phyloP scores from a whole-genome alignment of 1,140 invertebrate genomes.

The Drosophila nikananu region DNA sequence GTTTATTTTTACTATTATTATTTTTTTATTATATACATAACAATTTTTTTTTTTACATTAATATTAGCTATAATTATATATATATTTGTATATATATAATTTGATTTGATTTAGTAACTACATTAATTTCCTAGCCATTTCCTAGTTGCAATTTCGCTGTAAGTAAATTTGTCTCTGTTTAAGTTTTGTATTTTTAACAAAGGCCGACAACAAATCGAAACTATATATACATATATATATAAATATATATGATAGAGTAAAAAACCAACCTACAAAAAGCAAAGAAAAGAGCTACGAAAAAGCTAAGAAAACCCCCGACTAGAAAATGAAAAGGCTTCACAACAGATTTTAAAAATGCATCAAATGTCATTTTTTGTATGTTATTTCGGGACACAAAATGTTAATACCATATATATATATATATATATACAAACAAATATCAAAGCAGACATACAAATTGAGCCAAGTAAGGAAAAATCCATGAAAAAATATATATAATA shows the following conservation, averaged over 20 bases:
- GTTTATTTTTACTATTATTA: conserved; percentile 26
- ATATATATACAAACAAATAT: conserved; percentile 22
- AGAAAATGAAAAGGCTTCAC: conserved; percentile 6
- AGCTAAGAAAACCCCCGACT: neutral
- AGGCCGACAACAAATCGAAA: conserved; percentile 10
- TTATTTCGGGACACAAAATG: conserved; percentile 36
- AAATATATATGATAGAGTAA: too few species aligned
- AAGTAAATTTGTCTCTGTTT: neutral
- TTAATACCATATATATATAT: conserved; percentile 21
- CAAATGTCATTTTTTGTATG: conserved; percentile 8
- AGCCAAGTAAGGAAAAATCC: conserved; percentile 44
- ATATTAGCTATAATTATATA: conserved; percentile 1
- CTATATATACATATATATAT: neutral
- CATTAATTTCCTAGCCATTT: conserved; percentile 20
- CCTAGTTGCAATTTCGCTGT: conserved; percentile 29
- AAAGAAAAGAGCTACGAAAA: neutral
- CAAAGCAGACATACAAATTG: conserved; percentile 37
- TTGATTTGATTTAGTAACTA: conserved; percentile 26
- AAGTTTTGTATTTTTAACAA: conserved; percentile 25
- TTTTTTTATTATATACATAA: conserved; percentile 5
- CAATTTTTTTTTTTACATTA: conserved; percentile 19
- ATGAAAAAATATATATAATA: conserved; percentile 17
- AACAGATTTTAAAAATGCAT: conserved; percentile 14
- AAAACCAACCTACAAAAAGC: neutral
- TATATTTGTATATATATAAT: conserved; percentile 16